phyloP scores from a whole-genome alignment of 1,140 invertebrate genomes.

The Episyrphus balteatus region DNA sequence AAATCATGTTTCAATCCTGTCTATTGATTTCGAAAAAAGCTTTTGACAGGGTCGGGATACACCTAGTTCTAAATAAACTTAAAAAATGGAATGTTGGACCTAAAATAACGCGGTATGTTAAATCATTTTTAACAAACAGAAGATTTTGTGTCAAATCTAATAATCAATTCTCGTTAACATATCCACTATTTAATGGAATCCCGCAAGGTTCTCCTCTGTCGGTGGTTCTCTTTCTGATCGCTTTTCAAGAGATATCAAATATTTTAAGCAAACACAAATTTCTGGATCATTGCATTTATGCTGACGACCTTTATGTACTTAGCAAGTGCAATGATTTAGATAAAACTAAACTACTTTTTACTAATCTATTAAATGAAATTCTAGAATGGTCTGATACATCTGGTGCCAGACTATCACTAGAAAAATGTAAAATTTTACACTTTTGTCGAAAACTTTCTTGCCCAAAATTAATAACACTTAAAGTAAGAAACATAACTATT shows the following conservation, averaged over 20 bases:
- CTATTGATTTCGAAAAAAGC: slow-evolving; percentile 1
- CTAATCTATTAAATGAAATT: too few relatives aligned
- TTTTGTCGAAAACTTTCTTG: too few relatives aligned
- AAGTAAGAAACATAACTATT: too few relatives aligned
- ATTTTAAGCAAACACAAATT: slow-evolving; percentile 2
- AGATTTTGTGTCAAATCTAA: slow-evolving; percentile 1
- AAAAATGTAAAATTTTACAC: too few relatives aligned
- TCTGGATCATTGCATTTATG: slow-evolving; percentile 6
- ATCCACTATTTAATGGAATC: slow-evolving; percentile 5
- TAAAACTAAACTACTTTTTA: too few relatives aligned
- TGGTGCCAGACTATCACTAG: too few relatives aligned
- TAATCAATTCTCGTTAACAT: neutral
- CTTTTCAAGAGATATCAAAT: slow-evolving; percentile 6
- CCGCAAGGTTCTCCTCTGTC: slow-evolving; percentile 10
- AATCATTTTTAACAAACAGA: neutral
- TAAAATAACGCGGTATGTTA: slow-evolving; percentile 1
- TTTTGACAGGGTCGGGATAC: neutral
- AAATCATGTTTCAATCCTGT: slow-evolving; percentile 1
- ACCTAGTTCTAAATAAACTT: neutral
- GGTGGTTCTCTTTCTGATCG: slow-evolving; percentile 8
- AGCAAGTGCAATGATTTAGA: too few relatives aligned
- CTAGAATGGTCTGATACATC: too few relatives aligned
- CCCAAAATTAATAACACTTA: too few relatives aligned
- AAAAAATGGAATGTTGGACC: neutral
- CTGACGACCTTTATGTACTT: slow-evolving; percentile 9